Percentiles rank a stretch among this genome's conserved stretches.
phyloP scores from a whole-genome alignment of 1,140 invertebrate genomes.

The Lordiphosa collinella region DNA sequence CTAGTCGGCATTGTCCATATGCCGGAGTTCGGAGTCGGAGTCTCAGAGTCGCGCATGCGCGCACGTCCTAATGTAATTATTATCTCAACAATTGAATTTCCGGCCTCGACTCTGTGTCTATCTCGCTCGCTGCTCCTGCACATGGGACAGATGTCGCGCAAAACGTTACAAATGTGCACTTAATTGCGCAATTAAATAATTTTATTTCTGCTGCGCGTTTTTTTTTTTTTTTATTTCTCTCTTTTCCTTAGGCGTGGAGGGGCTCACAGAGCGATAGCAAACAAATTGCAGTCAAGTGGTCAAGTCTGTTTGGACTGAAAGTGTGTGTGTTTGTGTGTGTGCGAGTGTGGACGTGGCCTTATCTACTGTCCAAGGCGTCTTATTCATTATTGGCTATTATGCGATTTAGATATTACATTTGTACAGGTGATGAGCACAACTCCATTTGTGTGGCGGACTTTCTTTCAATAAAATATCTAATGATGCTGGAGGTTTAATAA shows the following conservation, averaged over 20 bases:
- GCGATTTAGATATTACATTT: slow-evolving; percentile 37
- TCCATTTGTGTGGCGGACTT: not conserved
- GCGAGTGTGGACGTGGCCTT: slow-evolving; percentile 17
- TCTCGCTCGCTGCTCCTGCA: slow-evolving; percentile 35
- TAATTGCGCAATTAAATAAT: slow-evolving; percentile 79
- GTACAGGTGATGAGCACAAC: not conserved
- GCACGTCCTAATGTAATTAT: slow-evolving; percentile 79
- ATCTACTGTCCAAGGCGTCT: slow-evolving; percentile 50
- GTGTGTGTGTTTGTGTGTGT: slow-evolving; percentile 5
- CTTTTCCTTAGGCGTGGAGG: not conserved
- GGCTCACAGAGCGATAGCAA: slow-evolving; percentile 36
- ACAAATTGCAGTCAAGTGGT: slow-evolving; percentile 63
- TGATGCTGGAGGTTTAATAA: too few species aligned
- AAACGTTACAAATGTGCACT: slow-evolving; percentile 78
- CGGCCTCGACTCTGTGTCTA: slow-evolving; percentile 46
- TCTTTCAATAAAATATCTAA: too few species aligned
- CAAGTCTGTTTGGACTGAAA: slow-evolving; percentile 15
- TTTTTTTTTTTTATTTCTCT: slow-evolving; percentile 24
- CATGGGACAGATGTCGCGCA: slow-evolving; percentile 78
- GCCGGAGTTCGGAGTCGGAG: slow-evolving; percentile 19
- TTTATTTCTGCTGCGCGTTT: slow-evolving; percentile 64
- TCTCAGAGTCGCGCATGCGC: slow-evolving; percentile 67
- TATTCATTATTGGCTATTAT: slow-evolving; percentile 59
- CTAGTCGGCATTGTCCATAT: slow-evolving; percentile 24
- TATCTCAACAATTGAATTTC: slow-evolving; percentile 79